Evolutionary conservation across 2,797 vertebrate genomes (phyloP).

Genomic region (Epinephelus malabaricus): DNA sequence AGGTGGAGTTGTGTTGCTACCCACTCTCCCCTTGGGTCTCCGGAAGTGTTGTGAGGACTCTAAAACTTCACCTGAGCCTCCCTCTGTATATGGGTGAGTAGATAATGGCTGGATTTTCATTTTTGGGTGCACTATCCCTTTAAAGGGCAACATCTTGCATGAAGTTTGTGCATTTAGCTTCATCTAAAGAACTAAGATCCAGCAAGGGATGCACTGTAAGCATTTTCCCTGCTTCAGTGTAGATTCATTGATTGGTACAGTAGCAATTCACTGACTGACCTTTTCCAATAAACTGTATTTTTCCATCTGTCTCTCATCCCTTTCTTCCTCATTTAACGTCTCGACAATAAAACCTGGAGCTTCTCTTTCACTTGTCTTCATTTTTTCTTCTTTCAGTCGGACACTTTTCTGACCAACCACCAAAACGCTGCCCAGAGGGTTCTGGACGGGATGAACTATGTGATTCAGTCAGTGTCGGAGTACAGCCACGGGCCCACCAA

Average conservation of each 20-base stretch:
- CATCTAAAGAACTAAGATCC: neutral
- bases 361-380: neutral
- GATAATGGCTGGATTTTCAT: too few relatives aligned
- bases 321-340: neutral
- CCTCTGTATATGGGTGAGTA: too few relatives aligned
- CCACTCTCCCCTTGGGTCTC: too few relatives aligned
- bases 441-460: constrained; percentile 87
- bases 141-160: neutral
- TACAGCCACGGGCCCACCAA: constrained; percentile 89
- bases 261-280: too few relatives aligned
- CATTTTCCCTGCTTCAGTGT: neutral
- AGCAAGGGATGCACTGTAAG: neutral
- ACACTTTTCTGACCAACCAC: constrained; percentile 84
- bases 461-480: constrained; percentile 88
- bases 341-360: neutral
- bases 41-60: too few relatives aligned
- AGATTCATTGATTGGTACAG: neutral
- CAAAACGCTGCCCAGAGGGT: constrained; percentile 90
- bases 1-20: too few relatives aligned
- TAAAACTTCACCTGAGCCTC: too few relatives aligned
- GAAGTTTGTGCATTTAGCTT: neutral
- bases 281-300: neutral
- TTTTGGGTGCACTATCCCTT: too few relatives aligned
- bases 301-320: neutral
- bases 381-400: constrained; percentile 72